Base-by-base conservation (phyloP, 2,797 vertebrate species). In the Enteromius paludinosus region DNA sequence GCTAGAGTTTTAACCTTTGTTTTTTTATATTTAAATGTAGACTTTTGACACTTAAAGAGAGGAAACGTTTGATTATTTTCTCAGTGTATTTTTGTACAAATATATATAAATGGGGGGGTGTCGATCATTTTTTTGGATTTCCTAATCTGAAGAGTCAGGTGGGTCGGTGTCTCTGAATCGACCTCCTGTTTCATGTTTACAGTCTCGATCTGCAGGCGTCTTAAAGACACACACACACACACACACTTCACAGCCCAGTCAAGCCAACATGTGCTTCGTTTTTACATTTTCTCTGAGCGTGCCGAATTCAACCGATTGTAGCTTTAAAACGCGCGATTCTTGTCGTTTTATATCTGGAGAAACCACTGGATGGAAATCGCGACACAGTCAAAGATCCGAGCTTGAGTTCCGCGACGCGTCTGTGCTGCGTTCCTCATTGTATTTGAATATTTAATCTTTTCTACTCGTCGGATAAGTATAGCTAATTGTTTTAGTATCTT, bases 81-180 rank as follows among this genome's bases (percentile, higher is more conserved):
- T 99, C 97, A 98, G 97, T 99, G 98, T 99, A 99, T 99, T 99
- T 99, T 99, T 99, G 97, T 99, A 99, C 98, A 98, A 98, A 99
- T 94, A 97, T 98, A 96, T 98, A 98, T 98, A 96, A 96, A 95
- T 93, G 94, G 96, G 97, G n/a, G 96, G 95, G 96, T 96, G 96
- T 97, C 96, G 97, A 96, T 97, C 95, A 94, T 96, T 97, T 96
- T 98, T 95, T 70, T 98, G 96, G 94, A 96, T 98, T 97, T 97
- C 96, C 96, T 96, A 94, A 96, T 96, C 95, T 95, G 95, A 95
- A 94, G 93, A 96, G 93, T 94, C 96, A 92, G 95, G 95, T 93
- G 93, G 95, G 95, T 96, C 97, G 97, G 95, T 97, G 97, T 95
- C 94, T 97, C 95, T 93, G 92, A 96, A 94, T 96, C 96, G 95